Evolutionary conservation across 37 sponge, comb jelly and placozoan species (phyloP).

Genomic region (Tethya wilhelma): DNA sequence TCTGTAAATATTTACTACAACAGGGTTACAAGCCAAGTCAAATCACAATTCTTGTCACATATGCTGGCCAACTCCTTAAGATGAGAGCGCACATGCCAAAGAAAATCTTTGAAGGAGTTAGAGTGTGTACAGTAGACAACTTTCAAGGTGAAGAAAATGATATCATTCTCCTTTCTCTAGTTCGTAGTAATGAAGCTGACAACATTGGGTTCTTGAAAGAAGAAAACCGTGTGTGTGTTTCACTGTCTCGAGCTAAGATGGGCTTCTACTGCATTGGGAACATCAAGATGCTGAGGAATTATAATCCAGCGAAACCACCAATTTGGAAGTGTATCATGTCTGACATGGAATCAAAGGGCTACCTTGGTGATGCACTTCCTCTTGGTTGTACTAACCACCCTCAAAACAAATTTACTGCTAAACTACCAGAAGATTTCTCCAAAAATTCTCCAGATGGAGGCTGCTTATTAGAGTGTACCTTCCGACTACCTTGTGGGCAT

Average conservation of each 20-base stretch:
- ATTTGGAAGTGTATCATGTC: slow-evolving; percentile 75
- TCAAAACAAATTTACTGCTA: slow-evolving; percentile 31
- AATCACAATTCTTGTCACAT: slow-evolving; percentile 86
- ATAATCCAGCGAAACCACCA: slow-evolving; percentile 1
- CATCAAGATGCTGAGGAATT: slow-evolving; percentile 60
- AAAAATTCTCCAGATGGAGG: slow-evolving; percentile 76
- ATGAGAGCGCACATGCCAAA: slow-evolving; percentile 49
- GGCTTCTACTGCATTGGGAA: slow-evolving; percentile 96
- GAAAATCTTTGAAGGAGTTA: slow-evolving; percentile 61
- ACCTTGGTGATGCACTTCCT: slow-evolving; percentile 48
- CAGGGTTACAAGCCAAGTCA: slow-evolving; percentile 66
- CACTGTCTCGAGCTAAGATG: slow-evolving; percentile 92
- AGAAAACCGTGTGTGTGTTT: slow-evolving; percentile 91
- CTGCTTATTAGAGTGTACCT: slow-evolving; percentile 52
- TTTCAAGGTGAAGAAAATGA: slow-evolving; percentile 99
- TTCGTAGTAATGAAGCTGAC: slow-evolving; percentile 66
- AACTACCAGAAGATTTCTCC: slow-evolving; percentile 44
- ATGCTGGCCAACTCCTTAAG: slow-evolving; percentile 83
- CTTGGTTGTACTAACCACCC: slow-evolving; percentile 84
- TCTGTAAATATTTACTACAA: slow-evolving; percentile 75
- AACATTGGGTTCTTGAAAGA: slow-evolving; percentile 86
- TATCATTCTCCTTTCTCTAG: slow-evolving; percentile 86
- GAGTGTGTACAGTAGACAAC: slow-evolving; percentile 79
- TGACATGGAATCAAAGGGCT: slow-evolving; percentile 36
- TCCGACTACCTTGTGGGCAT: slow-evolving; percentile 80